Evolutionary conservation across 1,140 invertebrate genomes (phyloP).

Genomic region (Drosophila ercepeae): DNA sequence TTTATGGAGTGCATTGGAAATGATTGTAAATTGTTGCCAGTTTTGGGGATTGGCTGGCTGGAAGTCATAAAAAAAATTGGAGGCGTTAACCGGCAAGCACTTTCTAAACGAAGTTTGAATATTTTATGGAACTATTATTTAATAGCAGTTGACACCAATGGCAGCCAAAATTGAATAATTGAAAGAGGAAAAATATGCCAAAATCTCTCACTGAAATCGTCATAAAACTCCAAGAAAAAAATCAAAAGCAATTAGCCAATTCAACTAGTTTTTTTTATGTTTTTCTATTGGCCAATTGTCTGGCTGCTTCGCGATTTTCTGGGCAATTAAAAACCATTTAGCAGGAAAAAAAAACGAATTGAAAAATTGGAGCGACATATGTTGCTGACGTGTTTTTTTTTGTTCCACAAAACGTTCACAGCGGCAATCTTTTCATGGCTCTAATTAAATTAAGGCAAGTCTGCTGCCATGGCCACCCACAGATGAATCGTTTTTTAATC

Average conservation of each 20-base stretch:
- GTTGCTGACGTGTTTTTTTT: slow-evolving; percentile 54
- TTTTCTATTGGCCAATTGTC: slow-evolving; percentile 36
- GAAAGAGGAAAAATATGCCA: neutral
- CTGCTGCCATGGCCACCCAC: slow-evolving; percentile 33
- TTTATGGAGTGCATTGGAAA: slow-evolving; percentile 42
- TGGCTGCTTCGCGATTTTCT: slow-evolving; percentile 29
- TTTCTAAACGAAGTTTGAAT: slow-evolving; percentile 39
- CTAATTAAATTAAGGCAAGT: slow-evolving; percentile 63
- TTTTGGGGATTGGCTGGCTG: slow-evolving; percentile 54
- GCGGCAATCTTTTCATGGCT: slow-evolving; percentile 36
- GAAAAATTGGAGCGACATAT: slow-evolving; percentile 41
- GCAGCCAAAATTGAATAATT: slow-evolving; percentile 38
- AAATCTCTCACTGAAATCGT: neutral
- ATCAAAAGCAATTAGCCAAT: slow-evolving; percentile 53
- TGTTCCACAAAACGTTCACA: slow-evolving; percentile 47
- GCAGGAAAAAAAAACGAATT: slow-evolving; percentile 20
- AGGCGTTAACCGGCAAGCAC: slow-evolving; percentile 45
- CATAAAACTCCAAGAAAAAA: neutral
- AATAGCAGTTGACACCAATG: slow-evolving; percentile 36
- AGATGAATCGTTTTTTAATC: slow-evolving; percentile 9
- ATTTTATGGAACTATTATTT: slow-evolving; percentile 30
- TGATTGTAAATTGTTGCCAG: slow-evolving; percentile 24
- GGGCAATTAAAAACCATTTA: slow-evolving; percentile 61
- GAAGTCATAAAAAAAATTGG: slow-evolving; percentile 19
- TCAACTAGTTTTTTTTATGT: slow-evolving; percentile 18